These are phyloP conservation scores for Autographa pulchrina DNA, from an alignment of 2,888 invertebrate species.

Conservation along the genomic window DNA sequence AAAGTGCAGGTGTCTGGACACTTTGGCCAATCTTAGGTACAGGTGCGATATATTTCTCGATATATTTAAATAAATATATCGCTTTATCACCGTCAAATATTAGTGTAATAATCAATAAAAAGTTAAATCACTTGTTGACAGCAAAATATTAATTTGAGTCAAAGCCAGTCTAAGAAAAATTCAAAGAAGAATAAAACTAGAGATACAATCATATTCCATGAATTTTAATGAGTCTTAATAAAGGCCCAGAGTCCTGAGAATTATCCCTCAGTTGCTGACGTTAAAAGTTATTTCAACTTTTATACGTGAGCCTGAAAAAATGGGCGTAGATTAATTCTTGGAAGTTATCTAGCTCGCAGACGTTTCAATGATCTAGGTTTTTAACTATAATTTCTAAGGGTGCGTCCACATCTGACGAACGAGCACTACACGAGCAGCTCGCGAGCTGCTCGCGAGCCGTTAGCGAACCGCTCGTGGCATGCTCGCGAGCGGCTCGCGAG, in stretches of 20 bases:
- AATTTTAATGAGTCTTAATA: conserved; percentile 53
- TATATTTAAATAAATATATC: too few species aligned
- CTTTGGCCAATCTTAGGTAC: too few species aligned
- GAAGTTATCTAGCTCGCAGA: not conserved
- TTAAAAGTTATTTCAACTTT: conserved; percentile 16
- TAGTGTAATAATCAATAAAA: not conserved
- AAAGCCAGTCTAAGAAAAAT: conserved; percentile 38
- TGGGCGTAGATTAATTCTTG: conserved; percentile 4
- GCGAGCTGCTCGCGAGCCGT: too few species aligned
- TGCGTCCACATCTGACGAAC: too few species aligned
- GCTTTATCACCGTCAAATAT: not conserved
- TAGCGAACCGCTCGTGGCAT: too few species aligned
- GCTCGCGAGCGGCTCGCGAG: too few species aligned
- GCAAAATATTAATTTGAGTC: conserved; percentile 41
- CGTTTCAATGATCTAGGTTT: not conserved
- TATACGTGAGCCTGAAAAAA: conserved; percentile 1
- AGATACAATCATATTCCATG: conserved; percentile 50
- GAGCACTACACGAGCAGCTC: too few species aligned
- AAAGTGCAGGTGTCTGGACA: too few species aligned
- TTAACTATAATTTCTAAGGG: too few species aligned
- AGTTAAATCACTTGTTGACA: conserved; percentile 23
- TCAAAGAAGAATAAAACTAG: conserved; percentile 46
- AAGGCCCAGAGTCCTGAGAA: conserved; percentile 26
- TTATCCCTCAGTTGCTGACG: conserved; percentile 39
- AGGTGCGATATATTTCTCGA: too few species aligned